Evolutionary conservation across 1,140 invertebrate species (phyloP).

Genomic region (Melitaea cinxia): DNA sequence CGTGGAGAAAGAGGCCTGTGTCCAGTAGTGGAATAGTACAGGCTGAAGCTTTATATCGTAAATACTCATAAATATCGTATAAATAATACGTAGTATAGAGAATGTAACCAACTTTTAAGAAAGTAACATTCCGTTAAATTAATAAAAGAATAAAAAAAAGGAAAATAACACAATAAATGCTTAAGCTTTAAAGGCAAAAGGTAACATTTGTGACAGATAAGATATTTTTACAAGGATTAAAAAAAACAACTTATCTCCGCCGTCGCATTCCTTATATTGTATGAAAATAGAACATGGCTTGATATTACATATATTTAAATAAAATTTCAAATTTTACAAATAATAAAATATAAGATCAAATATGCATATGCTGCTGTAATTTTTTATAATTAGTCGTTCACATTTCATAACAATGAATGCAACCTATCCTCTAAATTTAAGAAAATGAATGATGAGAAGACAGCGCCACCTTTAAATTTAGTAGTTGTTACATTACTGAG

Average conservation of each 20-base stretch:
- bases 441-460: conserved; percentile 60
- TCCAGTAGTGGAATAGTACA: too few relatives aligned
- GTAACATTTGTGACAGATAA: neutral
- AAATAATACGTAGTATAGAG: too few relatives aligned
- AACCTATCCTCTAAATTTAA: conserved; percentile 73
- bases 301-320: conserved; percentile 38
- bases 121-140: neutral
- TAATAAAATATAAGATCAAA: conserved; percentile 21
- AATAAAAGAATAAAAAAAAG: too few relatives aligned
- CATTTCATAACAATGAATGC: conserved; percentile 76
- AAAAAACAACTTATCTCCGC: conserved; percentile 69
- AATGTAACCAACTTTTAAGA: too few relatives aligned
- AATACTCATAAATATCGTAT: too few relatives aligned
- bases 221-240: conserved; percentile 19
- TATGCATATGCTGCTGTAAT: conserved; percentile 21
- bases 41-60: too few relatives aligned
- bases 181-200: too few relatives aligned
- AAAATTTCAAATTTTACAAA: conserved; percentile 17
- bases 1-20: too few relatives aligned
- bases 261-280: conserved; percentile 79
- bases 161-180: too few relatives aligned
- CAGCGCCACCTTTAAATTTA: conserved; percentile 56
- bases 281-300: conserved; percentile 65
- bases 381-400: conserved; percentile 34
- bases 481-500: conserved; percentile 50